Evolutionary conservation across 2,113 vertebrate genomes (phyloP), one percentile per base, ranked within the genome.

Genomic region (Rhynchomys soricoides): DNA sequence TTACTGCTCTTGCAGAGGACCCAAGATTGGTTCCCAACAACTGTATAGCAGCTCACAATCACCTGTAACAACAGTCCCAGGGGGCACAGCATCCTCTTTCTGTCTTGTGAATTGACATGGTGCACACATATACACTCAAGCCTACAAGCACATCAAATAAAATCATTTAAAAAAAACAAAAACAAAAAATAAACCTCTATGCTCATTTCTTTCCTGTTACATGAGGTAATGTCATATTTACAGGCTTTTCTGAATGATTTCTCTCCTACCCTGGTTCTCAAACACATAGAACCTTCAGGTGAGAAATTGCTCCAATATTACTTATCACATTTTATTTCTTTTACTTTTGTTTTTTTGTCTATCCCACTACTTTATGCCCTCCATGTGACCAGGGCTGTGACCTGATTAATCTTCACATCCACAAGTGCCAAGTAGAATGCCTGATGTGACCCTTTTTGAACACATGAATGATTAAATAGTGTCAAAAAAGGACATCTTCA

Each of bases 401-500:
- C 37, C 55, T 78, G 37, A 59, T 92, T 95, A 75, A n/a, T 94
- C 64, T 75, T 81, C 59, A 12, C 86, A 55, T 89, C 24, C 2
- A 0, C n/a, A 91, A 92, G 16, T 68, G 52, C 73, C 78, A 94
- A 59, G 6, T 70, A 94, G 73, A 90, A 59, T 68, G 75, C 52
- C 70, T 75, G 55, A 55, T 34, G 45, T 48, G 26, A 66, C 77
- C 81, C 88, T 93, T 89, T 29, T 91, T 93, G 96, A 92, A 95
- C 37, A 57, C 77, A 75, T 43, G 62, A 78, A 86, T 70, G 59
- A 66, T 73, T 86, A 50, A 97, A 74, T 15, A 78, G 34, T 86
- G 48, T 17, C 50, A 19, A n/a, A 79, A 85, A 22, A 70, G 9
- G 74, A 83, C 17, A 73, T 66, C 50, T 71, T 82, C 6, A 62